A percentile compares a stretch with the other conserved stretches of the same genome.
phyloP scores from a whole-genome alignment of 1,140 invertebrate genomes.

The Luehdorfia chinensis region DNA sequence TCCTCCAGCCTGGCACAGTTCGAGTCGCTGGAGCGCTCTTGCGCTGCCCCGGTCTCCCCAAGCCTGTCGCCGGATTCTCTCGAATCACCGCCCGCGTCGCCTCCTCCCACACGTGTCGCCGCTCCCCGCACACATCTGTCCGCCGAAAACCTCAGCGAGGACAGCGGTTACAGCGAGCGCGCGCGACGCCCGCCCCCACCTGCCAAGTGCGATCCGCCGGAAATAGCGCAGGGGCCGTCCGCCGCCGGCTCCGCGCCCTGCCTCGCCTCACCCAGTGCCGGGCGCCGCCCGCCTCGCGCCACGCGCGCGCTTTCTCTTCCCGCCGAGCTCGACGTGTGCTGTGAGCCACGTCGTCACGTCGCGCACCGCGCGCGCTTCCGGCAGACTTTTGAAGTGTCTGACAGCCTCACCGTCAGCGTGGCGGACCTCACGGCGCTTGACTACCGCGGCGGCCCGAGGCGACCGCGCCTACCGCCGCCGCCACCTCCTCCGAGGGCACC shows the following conservation, averaged over 20 bases:
- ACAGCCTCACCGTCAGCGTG: conserved; percentile 70
- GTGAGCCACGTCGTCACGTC: conserved; percentile 54
- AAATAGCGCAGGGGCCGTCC: conserved; percentile 52
- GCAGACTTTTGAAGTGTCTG: conserved; percentile 65
- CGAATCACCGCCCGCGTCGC: conserved; percentile 65
- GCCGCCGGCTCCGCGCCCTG: conserved; percentile 58
- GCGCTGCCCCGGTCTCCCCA: conserved; percentile 67
- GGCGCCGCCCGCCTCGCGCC: conserved; percentile 62
- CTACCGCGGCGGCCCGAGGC: conserved; percentile 55
- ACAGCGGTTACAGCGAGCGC: conserved; percentile 83
- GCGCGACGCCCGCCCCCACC: conserved; percentile 56
- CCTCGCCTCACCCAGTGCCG: conserved; percentile 51
- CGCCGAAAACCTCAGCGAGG: conserved; percentile 85
- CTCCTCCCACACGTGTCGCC: conserved; percentile 48
- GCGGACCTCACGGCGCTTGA: conserved; percentile 71
- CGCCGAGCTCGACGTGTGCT: conserved; percentile 75
- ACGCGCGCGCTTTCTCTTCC: conserved; percentile 69
- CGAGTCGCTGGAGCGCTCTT: conserved; percentile 86
- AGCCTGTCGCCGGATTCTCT: conserved; percentile 65
- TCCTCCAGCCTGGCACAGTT: conserved; percentile 89
- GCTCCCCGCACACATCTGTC: conserved; percentile 77
- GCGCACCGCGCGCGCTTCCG: conserved; percentile 58
- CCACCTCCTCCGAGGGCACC: conserved; percentile 38
- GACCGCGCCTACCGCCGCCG: conserved; percentile 48
- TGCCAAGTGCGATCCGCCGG: conserved; percentile 46